These are phyloP conservation scores for Melanotaenia pygmaea DNA, from an alignment of 2,797 vertebrate species.

Conservation along the genomic window DNA sequence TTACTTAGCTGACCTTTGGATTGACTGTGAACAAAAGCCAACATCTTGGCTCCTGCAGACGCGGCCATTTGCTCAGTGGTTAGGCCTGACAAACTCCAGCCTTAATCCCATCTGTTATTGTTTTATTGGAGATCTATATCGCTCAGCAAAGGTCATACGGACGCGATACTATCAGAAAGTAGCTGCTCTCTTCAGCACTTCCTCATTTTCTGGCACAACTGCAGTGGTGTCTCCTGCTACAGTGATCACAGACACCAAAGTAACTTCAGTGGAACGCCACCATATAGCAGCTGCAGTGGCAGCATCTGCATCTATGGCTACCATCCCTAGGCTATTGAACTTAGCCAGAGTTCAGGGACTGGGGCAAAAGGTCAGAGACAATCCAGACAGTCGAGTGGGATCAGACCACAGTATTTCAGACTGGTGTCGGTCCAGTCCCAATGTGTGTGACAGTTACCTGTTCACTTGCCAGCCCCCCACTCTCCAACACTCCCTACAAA, in stretches of 20 bases:
- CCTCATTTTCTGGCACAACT: constrained; percentile 68
- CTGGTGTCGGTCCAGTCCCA: constrained; percentile 68
- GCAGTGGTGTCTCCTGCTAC: constrained; percentile 19
- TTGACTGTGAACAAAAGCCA: constrained; percentile 85
- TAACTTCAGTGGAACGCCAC: constrained; percentile 23
- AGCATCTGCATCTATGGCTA: constrained; percentile 64
- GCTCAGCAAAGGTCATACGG: constrained; percentile 89
- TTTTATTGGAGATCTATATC: constrained; percentile 91
- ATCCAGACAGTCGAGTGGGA: constrained; percentile 50
- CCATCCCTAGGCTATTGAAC: constrained; percentile 78
- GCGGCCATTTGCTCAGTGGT: constrained; percentile 92
- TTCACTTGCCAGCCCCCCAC: constrained; percentile 63
- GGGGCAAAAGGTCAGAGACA: constrained; percentile 56
- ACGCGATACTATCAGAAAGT: constrained; percentile 89
- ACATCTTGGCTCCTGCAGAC: constrained; percentile 89
- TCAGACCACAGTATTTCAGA: constrained; percentile 75
- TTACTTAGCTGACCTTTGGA: constrained; percentile 90
- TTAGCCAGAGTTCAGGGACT: constrained; percentile 67
- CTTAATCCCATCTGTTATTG: constrained; percentile 96
- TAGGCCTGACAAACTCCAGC: constrained; percentile 93
- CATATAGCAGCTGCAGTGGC: constrained; percentile 63
- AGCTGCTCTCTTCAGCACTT: constrained; percentile 68
- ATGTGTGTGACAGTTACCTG: constrained; percentile 53
- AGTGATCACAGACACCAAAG: constrained; percentile 42
- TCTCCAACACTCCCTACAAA: constrained; percentile 47